Evolutionary conservation across 1,140 invertebrate genomes (phyloP).

Genomic region (Lucilia sericata): DNA sequence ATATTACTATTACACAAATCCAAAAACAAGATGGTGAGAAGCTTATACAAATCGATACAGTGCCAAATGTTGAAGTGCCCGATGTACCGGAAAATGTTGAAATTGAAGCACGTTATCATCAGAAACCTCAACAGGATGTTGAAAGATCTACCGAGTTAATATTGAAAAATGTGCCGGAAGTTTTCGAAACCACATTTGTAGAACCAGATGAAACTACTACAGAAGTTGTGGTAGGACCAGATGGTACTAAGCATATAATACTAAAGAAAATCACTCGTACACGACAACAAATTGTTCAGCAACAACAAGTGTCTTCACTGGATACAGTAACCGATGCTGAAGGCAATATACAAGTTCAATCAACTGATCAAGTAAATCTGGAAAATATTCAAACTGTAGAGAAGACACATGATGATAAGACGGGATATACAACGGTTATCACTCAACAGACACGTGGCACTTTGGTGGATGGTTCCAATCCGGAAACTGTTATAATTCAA

Average conservation of each 20-base stretch:
- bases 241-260: conserved; percentile 84
- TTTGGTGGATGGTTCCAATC: conserved; percentile 69
- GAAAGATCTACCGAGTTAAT: conserved; percentile 66
- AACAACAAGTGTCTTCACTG: conserved; percentile 71
- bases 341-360: conserved; percentile 69
- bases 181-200: conserved; percentile 81
- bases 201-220: conserved; percentile 81
- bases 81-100: conserved; percentile 73
- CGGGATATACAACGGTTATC: conserved; percentile 55
- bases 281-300: conserved; percentile 68
- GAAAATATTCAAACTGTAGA: conserved; percentile 60
- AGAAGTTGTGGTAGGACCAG: conserved; percentile 82
- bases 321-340: conserved; percentile 74
- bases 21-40: conserved; percentile 75
- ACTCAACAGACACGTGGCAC: conserved; percentile 59
- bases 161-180: conserved; percentile 73
- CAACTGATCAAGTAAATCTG: conserved; percentile 61
- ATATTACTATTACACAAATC: conserved; percentile 78
- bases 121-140: conserved; percentile 58
- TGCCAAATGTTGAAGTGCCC: conserved; percentile 70
- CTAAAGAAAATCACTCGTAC: conserved; percentile 75
- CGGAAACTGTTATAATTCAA: conserved; percentile 71
- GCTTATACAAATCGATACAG: conserved; percentile 82
- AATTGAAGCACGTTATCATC: conserved; percentile 80
- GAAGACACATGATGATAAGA: conserved; percentile 54